Base-by-base conservation (phyloP, 2,797 vertebrate species). In the Vespertilio murinus region DNA sequence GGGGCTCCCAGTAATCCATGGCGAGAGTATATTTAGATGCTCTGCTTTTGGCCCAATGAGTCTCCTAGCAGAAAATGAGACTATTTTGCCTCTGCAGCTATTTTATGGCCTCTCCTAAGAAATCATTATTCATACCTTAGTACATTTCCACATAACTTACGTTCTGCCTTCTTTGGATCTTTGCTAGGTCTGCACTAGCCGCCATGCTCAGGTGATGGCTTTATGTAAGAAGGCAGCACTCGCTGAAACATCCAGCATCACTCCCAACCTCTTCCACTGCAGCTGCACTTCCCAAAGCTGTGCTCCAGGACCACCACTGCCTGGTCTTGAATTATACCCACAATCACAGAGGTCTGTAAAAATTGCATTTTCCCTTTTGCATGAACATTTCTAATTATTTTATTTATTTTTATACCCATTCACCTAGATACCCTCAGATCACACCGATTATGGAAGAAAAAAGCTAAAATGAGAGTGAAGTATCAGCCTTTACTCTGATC, bases 21-120 rank as follows among this genome's bases (percentile, higher is more conserved):
- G 56, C 23, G n/a, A 61, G 79, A 74, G 13, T 25, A 59, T 45
- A 77, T 33, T 45, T 78, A 65, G 47, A 80, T 35, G 73, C 33
- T 47, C 85, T 86, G 69, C 23, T 86, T 94, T 54, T 38, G 54
- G 65, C 33, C 0, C 5, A 75, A 67, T 30, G 25, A 85, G 70
- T 40, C 42, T 88, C 71, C 18, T 38, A 80, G 71, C 52, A 74
- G 74, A 78, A 78, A 25, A 92, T 17, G 42, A 71, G 88, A 54
- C 56, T 71, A 33, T 88, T 95, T 69, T 42, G 33, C 13, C 18
- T 82, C 56, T 74, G 47, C 13, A 69, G 30, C 28, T 74, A 70
- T 45, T 94, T 87, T 74, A 86, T 40, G 25, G 88, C 56, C 33
- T 65, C n/a, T 64, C 23, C 42, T 67, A 77, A 90, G 38, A 92